Base-by-base conservation (phyloP, 2,113 vertebrate genomes). In the Clarias batrachus region DNA sequence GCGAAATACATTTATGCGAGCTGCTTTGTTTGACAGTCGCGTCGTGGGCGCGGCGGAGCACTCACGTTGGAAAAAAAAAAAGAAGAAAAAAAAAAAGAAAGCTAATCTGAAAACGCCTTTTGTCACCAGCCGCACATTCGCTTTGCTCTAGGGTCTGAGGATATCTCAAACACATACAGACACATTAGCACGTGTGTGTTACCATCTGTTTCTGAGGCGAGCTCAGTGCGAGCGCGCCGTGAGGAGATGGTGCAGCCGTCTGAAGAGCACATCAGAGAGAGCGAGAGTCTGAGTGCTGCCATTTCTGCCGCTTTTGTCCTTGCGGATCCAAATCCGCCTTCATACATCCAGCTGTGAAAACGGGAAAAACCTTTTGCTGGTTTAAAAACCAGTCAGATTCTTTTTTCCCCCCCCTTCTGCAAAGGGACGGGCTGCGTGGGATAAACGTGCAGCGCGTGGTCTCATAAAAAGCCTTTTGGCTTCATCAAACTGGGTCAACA, bases 31-130 rank as follows among this genome's bases (percentile, higher is more conserved):
- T 89, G 84, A 70, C 81, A 77, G 54, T 57, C 77, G 73, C 81
- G 68, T 87, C 78, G 76, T 77, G 41, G 27, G 87, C 60, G 25
- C 70, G 60, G 48, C 33, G 4, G 17, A 76, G 79, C 85, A 73
- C 65, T 87, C 25, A 3, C 68, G 59, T 83, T 74, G 59, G 33
- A 41, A 14, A 52, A 86, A 52, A 80, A 84, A 76, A 85, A 17
- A n/a, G n/a, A 37, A 37, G 3, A 37, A 37, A 37, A 37, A 37
- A 37, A 37, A 37, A 37, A 37, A 37, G 3, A 37, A 23, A 85
- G 86, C 86, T 90, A 52, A 88, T 90, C 84, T 73, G 48, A 83
- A 7, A 90, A 85, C 74, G 89, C 74, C 77, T 88, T 82, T 90
- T 88, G 76, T 86, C 83, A 87, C 68, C 81, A 82, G 48, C 70